phyloP scores from a whole-genome alignment of 2,888 invertebrate species.

The Ceraclea dissimilis region DNA sequence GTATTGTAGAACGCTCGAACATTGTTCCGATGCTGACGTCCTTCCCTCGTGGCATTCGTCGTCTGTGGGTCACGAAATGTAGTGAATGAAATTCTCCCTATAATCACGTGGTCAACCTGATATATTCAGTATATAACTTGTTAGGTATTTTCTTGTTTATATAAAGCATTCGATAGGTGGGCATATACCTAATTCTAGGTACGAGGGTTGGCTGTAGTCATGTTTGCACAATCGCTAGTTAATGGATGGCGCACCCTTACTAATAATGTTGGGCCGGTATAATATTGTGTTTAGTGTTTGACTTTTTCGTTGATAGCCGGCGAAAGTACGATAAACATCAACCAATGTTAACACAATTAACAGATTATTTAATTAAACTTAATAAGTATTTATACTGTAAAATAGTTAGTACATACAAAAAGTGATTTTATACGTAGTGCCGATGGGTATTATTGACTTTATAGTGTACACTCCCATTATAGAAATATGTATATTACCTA shows the following conservation, averaged over 20 bases:
- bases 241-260: slow-evolving; percentile 28
- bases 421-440: no score
- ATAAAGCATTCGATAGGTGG: no score
- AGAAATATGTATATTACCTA: background rate
- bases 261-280: slow-evolving; percentile 11
- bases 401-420: no score
- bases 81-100: no score
- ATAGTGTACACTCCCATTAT: background rate
- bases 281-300: slow-evolving; percentile 10
- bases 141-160: no score
- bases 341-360: background rate
- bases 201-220: background rate
- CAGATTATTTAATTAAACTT: background rate
- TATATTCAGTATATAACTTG: no score
- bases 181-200: no score
- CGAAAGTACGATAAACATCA: background rate
- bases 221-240: slow-evolving; percentile 12
- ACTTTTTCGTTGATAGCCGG: slow-evolving; percentile 7
- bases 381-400: background rate
- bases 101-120: no score
- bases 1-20: no score
- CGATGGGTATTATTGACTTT: background rate
- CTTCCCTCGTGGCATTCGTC: no score
- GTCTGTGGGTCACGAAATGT: no score
- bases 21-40: no score